Evolutionary conservation across 2,113 vertebrate species (phyloP).

Genomic region (Tyto alba): DNA sequence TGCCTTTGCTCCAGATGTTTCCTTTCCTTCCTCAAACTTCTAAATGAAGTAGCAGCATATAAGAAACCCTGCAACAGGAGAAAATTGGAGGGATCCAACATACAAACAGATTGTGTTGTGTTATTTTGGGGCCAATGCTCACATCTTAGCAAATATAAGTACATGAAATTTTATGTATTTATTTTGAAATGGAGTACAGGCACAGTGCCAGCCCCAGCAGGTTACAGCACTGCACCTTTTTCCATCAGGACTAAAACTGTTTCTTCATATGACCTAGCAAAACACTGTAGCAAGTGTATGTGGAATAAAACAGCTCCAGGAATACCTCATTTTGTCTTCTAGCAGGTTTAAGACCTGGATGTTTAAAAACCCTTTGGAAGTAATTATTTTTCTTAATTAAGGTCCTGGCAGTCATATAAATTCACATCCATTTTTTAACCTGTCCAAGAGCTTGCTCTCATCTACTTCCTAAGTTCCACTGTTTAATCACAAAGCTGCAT

Average conservation of each 20-base stretch:
- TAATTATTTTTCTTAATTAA: not conserved
- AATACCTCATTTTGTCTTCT: not conserved
- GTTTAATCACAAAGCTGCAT: not conserved
- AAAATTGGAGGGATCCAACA: not conserved
- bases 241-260: not conserved
- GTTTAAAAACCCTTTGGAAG: not conserved
- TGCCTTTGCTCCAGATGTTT: slow-evolving; percentile 55
- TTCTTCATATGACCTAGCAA: not conserved
- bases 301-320: not conserved
- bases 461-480: not conserved
- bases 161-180: not conserved
- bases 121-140: not conserved
- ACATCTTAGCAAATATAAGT: not conserved
- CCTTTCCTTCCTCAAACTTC: slow-evolving; percentile 20
- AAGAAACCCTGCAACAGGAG: not conserved
- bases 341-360: not conserved
- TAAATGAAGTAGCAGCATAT: not conserved
- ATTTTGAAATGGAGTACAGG: not conserved
- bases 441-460: not conserved
- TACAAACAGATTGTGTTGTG: not conserved
- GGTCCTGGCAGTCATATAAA: not conserved
- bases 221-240: not conserved
- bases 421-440: not conserved
- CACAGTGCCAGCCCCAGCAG: not conserved
- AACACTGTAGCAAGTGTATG: not conserved